Evolutionary conservation across 2,113 vertebrate genomes (phyloP).

Genomic region (Corythaeola cristata): DNA sequence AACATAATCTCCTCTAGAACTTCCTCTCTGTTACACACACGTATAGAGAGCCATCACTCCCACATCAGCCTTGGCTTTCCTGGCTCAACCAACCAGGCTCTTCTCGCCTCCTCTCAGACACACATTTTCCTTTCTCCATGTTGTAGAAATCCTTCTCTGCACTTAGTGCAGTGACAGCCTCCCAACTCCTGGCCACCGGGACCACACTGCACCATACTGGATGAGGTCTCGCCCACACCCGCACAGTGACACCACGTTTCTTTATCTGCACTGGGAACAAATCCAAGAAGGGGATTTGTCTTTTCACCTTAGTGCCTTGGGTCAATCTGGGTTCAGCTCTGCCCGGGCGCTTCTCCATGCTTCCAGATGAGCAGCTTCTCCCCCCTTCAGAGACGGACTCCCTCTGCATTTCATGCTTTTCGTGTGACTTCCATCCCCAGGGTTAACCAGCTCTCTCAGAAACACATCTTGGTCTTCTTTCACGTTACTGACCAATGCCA

Average conservation of each 20-base stretch:
- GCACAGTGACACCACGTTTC: not conserved
- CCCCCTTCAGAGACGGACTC: not conserved
- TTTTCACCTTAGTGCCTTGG: conserved; percentile 14
- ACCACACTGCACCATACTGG: not conserved
- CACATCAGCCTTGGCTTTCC: not conserved
- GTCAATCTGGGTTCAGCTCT: conserved; percentile 24
- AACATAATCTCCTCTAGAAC: not conserved
- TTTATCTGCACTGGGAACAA: not conserved
- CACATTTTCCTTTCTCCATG: not conserved
- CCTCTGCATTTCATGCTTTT: not conserved
- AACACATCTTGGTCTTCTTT: not conserved
- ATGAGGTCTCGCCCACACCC: fast-evolving
- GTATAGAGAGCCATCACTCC: not conserved
- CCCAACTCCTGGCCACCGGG: not conserved
- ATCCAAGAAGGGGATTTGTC: conserved; percentile 32
- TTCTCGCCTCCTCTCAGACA: not conserved
- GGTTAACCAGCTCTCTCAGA: not conserved
- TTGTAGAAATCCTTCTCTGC: not conserved
- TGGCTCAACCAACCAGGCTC: not conserved
- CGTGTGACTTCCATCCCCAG: not conserved
- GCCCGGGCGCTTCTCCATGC: not conserved
- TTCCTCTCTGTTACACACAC: not conserved
- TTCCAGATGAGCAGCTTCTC: not conserved
- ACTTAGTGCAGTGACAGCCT: not conserved
- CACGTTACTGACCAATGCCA: not conserved